These are phyloP conservation scores for Lophotriccus pileatus DNA, from an alignment of 2,797 vertebrate genomes.

Conservation along the genomic window DNA sequence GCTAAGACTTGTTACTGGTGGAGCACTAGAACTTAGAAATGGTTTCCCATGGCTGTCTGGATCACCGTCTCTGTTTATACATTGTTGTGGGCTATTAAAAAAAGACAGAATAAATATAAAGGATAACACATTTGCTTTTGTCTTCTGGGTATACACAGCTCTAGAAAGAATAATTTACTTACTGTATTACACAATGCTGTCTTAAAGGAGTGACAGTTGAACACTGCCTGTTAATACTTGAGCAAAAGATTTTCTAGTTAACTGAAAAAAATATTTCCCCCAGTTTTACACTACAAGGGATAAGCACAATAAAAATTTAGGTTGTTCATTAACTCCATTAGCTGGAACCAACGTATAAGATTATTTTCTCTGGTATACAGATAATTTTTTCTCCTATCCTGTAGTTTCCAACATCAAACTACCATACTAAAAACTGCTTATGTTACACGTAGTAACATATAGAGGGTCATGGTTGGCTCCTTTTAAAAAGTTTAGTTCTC, in stretches of 20 bases:
- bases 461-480: not conserved
- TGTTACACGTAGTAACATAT: not conserved
- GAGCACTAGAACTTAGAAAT: conserved; percentile 92
- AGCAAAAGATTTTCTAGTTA: not conserved
- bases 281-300: not conserved
- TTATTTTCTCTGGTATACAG: not conserved
- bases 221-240: not conserved
- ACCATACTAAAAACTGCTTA: not conserved
- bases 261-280: not conserved
- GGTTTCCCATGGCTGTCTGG: conserved; percentile 83
- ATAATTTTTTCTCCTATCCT: not conserved
- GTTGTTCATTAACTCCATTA: not conserved
- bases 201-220: conserved; percentile 1
- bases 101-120: conserved; percentile 24
- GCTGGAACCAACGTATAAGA: not conserved
- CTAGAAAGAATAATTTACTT: not conserved
- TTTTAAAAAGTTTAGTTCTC: not conserved
- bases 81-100: conserved; percentile 78
- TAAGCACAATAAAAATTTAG: not conserved
- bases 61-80: conserved; percentile 84
- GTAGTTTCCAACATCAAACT: not conserved
- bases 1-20: conserved; percentile 91
- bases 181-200: not conserved
- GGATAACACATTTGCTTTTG: conserved; percentile 10
- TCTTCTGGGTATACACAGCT: conserved; percentile 7